Evolutionary conservation across 2,113 vertebrate genomes (phyloP).

Genomic region (Dicentrarchus labrax): DNA sequence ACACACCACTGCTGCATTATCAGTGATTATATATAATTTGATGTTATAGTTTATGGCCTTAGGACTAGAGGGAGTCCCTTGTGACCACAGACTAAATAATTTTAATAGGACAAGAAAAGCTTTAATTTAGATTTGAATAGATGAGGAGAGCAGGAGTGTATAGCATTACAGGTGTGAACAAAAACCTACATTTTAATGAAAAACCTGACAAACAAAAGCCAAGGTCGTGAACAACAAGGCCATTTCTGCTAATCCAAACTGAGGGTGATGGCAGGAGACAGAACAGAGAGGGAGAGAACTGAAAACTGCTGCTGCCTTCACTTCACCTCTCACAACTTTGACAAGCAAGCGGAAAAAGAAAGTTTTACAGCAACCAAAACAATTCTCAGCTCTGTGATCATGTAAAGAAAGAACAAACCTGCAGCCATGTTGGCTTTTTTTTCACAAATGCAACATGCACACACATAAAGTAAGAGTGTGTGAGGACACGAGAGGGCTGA

Average conservation of each 20-base stretch:
- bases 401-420: neutral
- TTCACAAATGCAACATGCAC: neutral
- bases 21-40: too few species aligned
- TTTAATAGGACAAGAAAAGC: too few species aligned
- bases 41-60: too few species aligned
- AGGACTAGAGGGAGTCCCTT: too few species aligned
- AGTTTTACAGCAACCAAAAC: neutral
- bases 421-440: neutral
- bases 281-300: neutral
- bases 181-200: neutral
- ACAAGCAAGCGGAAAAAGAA: neutral
- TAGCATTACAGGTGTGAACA: neutral
- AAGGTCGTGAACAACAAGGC: neutral
- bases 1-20: too few species aligned
- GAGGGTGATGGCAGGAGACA: neutral
- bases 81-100: too few species aligned
- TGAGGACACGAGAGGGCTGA: neutral
- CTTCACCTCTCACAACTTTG: neutral
- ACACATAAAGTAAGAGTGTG: neutral
- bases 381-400: neutral
- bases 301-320: neutral
- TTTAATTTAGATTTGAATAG: too few species aligned
- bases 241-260: neutral
- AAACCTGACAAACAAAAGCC: neutral
- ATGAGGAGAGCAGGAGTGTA: too few species aligned